These are phyloP conservation scores for Harpalus rubripes DNA, from an alignment of 2,888 invertebrate genomes.

Conservation along the genomic window DNA sequence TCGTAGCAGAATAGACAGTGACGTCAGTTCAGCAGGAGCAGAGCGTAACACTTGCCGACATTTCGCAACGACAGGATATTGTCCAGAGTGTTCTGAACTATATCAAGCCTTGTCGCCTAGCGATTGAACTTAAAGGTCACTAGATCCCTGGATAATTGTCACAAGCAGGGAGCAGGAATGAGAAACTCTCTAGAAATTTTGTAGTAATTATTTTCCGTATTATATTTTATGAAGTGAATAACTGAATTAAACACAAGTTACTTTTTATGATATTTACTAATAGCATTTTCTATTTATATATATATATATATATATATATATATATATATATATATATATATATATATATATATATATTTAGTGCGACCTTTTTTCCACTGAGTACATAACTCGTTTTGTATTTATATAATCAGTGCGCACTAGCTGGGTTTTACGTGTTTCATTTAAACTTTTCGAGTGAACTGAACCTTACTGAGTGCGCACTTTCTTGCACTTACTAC, in stretches of 20 bases:
- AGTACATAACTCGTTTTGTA: no score
- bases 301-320: no score
- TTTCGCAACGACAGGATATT: background rate
- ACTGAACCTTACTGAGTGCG: no score
- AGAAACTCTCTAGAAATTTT: background rate
- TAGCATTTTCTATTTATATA: no score
- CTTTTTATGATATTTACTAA: no score
- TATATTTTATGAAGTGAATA: background rate
- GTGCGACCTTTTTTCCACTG: no score
- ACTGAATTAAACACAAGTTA: background rate
- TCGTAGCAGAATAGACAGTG: background rate
- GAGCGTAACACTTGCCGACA: constrained; percentile 1
- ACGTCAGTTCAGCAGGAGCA: background rate
- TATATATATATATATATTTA: no score
- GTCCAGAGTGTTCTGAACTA: background rate
- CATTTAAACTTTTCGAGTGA: no score
- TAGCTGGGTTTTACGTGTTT: no score
- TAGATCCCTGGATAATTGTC: background rate
- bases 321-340: no score
- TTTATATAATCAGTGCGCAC: no score
- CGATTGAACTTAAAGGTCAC: background rate
- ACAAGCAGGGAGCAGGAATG: background rate
- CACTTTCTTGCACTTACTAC: no score
- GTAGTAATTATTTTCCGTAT: background rate
- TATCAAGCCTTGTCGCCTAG: background rate